A percentile compares a stretch with the other conserved stretches of the same genome.
Conservation (phyloP, 2,888 invertebrate species). For the Lasius fuliginosus region DNA sequence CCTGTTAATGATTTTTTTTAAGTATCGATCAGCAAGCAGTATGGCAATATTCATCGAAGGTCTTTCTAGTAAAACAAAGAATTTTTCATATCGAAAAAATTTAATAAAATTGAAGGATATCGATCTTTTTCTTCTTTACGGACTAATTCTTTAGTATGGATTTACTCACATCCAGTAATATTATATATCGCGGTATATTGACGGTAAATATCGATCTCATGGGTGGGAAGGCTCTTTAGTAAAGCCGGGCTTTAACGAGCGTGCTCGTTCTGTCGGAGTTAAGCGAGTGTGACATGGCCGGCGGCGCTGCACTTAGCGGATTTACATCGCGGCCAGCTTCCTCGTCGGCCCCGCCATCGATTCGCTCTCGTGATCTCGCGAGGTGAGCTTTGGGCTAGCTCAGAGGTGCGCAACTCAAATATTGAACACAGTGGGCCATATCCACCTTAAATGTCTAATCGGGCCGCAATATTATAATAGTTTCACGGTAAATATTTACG, state of each 20-base stretch:
- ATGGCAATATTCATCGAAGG: not conserved
- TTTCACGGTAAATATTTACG: not conserved
- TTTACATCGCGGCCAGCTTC: slow-evolving; percentile 61
- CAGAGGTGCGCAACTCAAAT: slow-evolving; percentile 50
- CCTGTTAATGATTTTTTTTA: not conserved
- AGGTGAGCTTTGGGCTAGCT: slow-evolving; percentile 35
- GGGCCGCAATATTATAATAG: not conserved
- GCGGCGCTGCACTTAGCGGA: slow-evolving; percentile 60
- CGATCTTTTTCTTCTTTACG: not conserved
- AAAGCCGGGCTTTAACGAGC: slow-evolving; percentile 51
- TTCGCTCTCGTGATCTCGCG: slow-evolving; percentile 48
- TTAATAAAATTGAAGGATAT: not conserved
- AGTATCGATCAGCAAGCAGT: not conserved
- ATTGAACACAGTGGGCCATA: not conserved
- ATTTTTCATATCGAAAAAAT: not conserved
- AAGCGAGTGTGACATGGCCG: slow-evolving; percentile 58
- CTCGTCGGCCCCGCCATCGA: slow-evolving; percentile 49
- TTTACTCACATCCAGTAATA: not conserved
- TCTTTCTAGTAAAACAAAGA: not conserved
- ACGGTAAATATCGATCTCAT: slow-evolving; percentile 42
- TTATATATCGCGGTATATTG: slow-evolving; percentile 28
- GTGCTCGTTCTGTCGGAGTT: slow-evolving; percentile 58
- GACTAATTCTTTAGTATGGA: not conserved
- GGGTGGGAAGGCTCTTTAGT: slow-evolving; percentile 15
- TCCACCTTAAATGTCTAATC: slow-evolving; percentile 37